Evolutionary conservation across 2,888 invertebrate species (phyloP), one percentile per base, ranked within the genome.

Genomic region (Meiosimyza platycephala): DNA sequence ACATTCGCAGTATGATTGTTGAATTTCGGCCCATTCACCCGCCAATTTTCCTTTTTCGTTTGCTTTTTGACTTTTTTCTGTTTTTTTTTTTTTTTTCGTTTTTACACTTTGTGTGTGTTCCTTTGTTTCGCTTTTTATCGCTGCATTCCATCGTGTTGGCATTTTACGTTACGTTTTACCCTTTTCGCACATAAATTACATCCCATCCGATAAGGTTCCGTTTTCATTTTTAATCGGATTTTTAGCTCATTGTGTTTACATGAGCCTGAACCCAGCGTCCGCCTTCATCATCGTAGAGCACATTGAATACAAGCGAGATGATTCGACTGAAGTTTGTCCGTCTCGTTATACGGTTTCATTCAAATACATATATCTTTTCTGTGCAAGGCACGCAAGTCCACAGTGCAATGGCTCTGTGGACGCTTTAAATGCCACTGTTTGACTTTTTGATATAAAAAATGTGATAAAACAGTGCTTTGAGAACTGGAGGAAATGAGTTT

Each of bases 181-280:
- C 83, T 84, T 84, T 84, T 82, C 81, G 80, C 82, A 82, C 83
- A 84, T 83, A 83, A 84, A 83, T 83, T 84, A 82, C 84, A 79
- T 78, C 76, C 79, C 82, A 82, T 84, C 84, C 83, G 83, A 83
- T 83, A 83, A 83, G 84, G 79, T 82, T 83, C 79, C 73, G 79
- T 83, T 83, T 84, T 80, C 83, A 82, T 81, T 83, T 84, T 84
- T 83, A 84, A 83, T 83, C 83, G 83, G 82, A 83, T 83, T 84
- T 83, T 73, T 74, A 65, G 65, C 33, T 71, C 62, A 18, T 64
- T 63, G 70, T 47, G 40, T 70, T 70, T 54, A 18, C n/a, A 62
- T 52, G 54, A 40, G 63, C 54, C 33, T 70, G 40, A 63, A 59
- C 63, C 52, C 47, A 54, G n/a, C 22, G 63, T 50, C 33, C 60